Evolutionary conservation across 2,888 invertebrate genomes (phyloP), one percentile per base, ranked within the genome.

Genomic region (Amblyjoppa fuscipennis): DNA sequence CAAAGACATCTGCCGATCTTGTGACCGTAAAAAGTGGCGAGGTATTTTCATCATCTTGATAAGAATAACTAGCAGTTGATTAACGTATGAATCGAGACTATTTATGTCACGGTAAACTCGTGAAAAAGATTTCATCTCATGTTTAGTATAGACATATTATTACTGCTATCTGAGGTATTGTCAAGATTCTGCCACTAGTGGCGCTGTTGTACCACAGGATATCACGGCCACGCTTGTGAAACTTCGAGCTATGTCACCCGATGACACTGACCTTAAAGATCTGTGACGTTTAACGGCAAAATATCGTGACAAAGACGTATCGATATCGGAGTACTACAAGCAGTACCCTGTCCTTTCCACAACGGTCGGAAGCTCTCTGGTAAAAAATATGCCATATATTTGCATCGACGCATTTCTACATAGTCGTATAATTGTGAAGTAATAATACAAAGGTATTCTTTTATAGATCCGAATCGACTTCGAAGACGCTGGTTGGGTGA

Each of bases 301-400:
- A 5, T 25, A 59, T 68, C 41, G 78, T 45, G 41, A 56, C 25
- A 45, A 73, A 13, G 49, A 25, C 5, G 13, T 7, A 9, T 45
- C 73, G 11, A 83, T 61, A n/a, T 6, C 31, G 31, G 71, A 83
- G n/a, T 78, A 73, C n/a, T 83, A 49, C 31, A 25, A 49, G 4
- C 16, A 53, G 41, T 78, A 73, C 56, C 83, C 83, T 13, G 25
- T 78, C 16, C 25, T 83, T 11, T 25, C n/a, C 16, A 34, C 73
- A 20, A n/a, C 71, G 20, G 66, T 77, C 41, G 78, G 77, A 20
- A 70, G 53, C 41, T 73, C 66, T 25, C 78, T 83, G 83, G 68
- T 78, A 71, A 20, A 11, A 53, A 16, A 64, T 59, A 68, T 38
- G 25, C 20, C 25, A 16, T 56, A 25, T 25, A 16, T 56, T 9